Base-by-base conservation (phyloP, 2,888 invertebrate species). In the Leptinotarsa peninsularis region DNA sequence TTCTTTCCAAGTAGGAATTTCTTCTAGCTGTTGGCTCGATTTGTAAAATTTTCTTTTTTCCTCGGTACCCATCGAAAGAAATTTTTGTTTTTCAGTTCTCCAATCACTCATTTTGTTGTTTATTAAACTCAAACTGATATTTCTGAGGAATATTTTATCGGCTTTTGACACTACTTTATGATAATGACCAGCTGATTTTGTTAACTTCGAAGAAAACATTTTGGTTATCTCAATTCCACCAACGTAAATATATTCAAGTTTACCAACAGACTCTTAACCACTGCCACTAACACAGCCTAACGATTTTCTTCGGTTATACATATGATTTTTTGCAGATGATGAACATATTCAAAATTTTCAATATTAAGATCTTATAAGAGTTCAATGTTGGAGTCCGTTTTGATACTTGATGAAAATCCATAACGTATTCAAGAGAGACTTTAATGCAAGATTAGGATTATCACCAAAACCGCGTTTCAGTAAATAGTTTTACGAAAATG, bases 1-100 rank as follows among this genome's bases (percentile, higher is more conserved):
- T 76, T 89, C 88, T 63, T 85, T 82, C 93, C 93, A 93, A 23
- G 91, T 89, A 56, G 89, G 89, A 71, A 94, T 88, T 76, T 89
- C 84, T 58, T 90, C 86, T 3, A 91, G 73, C 52, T 85, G 87
- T 23, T 89, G 86, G 71, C 87, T 89, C 50, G 89, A 87, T 54
- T 86, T 90, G 80, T 91, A 91, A 43, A 88, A 81, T 77, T 89
- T 89, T 73, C 91, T 88, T 85, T 91, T 93, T 50, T 92, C 90
- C 60, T 90, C 89, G 56, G 89, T 54, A 0, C 89, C 84, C 89
- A 93, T 88, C 5, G 85, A 85, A 49, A 92, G 81, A 79, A 90
- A 91, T 79, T 89, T 91, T 43, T 89, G 88, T 88, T 91, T 91
- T 81, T 91, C 91, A 10, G 76, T 80, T 84, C 88, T 83, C 91